A percentile compares a stretch with the other conserved stretches of the same genome.
phyloP scores from a whole-genome alignment of 2,888 invertebrate genomes.

The Drepana falcataria region DNA sequence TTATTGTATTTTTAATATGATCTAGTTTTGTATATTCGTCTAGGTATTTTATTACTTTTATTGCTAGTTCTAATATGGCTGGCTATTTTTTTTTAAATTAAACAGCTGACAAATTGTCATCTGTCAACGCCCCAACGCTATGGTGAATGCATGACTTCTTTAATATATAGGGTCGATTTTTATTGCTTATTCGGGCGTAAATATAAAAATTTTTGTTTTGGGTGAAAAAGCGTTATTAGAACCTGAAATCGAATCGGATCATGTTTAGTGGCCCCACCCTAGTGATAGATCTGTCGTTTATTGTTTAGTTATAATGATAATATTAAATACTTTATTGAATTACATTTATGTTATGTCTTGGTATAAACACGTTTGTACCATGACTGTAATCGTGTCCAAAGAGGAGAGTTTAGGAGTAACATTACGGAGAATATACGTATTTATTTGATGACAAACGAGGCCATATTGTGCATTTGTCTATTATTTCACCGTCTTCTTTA shows the following conservation, averaged over 20 bases:
- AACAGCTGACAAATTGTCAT: too few species aligned
- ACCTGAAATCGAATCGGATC: conserved; percentile 19
- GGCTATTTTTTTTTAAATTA: conserved; percentile 4
- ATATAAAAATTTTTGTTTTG: too few species aligned
- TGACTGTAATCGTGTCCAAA: conserved; percentile 68
- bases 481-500: too few species aligned
- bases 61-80: neutral
- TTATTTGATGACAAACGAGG: conserved; percentile 59
- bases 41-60: neutral
- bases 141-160: too few species aligned
- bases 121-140: too few species aligned
- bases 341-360: too few species aligned
- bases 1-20: neutral
- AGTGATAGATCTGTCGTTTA: conserved; percentile 41
- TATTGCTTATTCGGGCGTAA: too few species aligned
- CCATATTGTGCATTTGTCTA: too few species aligned
- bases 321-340: too few species aligned
- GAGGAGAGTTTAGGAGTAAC: conserved; percentile 39
- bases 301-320: conserved; percentile 24
- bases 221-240: conserved; percentile 4
- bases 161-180: too few species aligned
- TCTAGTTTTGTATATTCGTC: neutral
- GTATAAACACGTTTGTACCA: conserved; percentile 47
- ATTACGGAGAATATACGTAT: conserved; percentile 45
- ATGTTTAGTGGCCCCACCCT: conserved; percentile 17